Evolutionary conservation across 2,113 vertebrate genomes (phyloP).

Genomic region (Dasyurus viverrinus): DNA sequence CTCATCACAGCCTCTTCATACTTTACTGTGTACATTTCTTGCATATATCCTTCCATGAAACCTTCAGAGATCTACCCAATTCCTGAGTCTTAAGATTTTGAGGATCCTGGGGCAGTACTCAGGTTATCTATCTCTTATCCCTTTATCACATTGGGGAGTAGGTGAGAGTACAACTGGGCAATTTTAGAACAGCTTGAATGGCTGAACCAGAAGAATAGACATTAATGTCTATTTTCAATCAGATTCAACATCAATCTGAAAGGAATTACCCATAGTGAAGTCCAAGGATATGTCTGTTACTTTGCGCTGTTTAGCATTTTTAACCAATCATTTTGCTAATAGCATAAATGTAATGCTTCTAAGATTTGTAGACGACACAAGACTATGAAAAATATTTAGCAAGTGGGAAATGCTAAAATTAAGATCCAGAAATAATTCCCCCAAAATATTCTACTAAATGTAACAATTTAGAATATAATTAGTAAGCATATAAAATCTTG

Average conservation of each 20-base stretch:
- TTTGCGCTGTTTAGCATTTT: background rate
- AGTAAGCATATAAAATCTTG: background rate
- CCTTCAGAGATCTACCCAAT: background rate
- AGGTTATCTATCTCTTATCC: background rate
- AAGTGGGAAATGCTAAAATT: background rate
- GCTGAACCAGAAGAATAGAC: background rate
- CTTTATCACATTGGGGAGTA: background rate
- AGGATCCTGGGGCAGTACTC: background rate
- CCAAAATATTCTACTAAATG: background rate
- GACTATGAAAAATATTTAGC: too few species aligned
- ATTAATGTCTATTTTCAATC: background rate
- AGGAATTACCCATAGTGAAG: background rate
- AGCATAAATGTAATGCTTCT: background rate
- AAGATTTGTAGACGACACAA: background rate
- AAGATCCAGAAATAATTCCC: background rate
- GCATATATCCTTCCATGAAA: background rate
- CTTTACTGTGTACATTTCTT: too few species aligned
- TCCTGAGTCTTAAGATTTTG: background rate
- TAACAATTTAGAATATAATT: background rate
- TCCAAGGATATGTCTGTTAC: background rate
- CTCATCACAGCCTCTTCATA: background rate
- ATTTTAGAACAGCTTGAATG: background rate
- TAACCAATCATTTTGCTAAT: background rate
- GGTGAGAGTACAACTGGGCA: background rate
- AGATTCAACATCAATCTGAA: background rate